Base-by-base conservation (phyloP, 2,888 invertebrate genomes). In the Hemithea aestivaria region DNA sequence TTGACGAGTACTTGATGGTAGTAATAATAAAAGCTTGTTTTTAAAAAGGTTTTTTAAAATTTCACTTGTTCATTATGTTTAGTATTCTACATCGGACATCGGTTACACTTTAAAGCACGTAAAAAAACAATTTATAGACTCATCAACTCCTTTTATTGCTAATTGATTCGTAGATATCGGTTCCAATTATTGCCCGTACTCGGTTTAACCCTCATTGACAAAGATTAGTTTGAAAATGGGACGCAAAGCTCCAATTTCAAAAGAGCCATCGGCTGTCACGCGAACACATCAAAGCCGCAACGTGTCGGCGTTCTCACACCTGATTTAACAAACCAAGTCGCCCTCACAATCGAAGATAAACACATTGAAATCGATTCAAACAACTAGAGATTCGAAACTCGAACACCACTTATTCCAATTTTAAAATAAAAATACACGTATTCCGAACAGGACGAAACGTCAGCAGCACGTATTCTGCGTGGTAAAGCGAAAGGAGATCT, bases 401-500 rank as follows among this genome's bases (percentile, higher is more conserved):
- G n/a, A n/a, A n/a, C n/a, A n/a, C n/a, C n/a, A n/a, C n/a, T n/a
- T n/a, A n/a, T n/a, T 31, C 27, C 27, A 34, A 38, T 43, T 46
- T 48, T 35, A 44, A 60, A 57, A 55, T 48, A 58, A 62, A 55
- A 51, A 53, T 52, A 45, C 48, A 48, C 48, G 20, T 43, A 50
- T 50, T 45, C 29, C 36, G 52, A 42, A 62, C 51, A 55, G 57
- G 45, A 43, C 48, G 45, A 56, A 51, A 58, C 52, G 61, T 62
- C 58, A 66, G 42, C 51, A 47, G 55, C 58, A 62, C 56, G 56
- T 55, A 63, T 49, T 51, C 46, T 53, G 48, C 57, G 56, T 60
- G 52, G 58, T 56, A 65, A 64, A 67, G 63, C 64, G 60, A 58
- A 52, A 62, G 45, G 47, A 58, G 62, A 68, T 68, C 66, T 63